phyloP scores from a whole-genome alignment of 2,797 vertebrate genomes.

The Mergus octosetaceus region DNA sequence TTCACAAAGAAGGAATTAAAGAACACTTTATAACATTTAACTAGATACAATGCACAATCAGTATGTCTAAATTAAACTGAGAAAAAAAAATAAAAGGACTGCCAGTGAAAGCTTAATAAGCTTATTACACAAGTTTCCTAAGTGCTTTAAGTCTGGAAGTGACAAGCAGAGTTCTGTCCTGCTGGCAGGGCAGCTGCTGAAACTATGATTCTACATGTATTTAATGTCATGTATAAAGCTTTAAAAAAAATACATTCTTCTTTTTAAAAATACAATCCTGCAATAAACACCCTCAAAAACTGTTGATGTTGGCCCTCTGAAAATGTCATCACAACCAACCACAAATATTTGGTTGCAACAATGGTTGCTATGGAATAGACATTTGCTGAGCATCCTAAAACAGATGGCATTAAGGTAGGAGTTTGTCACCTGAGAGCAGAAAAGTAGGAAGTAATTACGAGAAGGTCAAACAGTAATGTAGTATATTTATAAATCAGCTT shows the following conservation, averaged over 20 bases:
- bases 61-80: background rate
- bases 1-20: constrained; percentile 67
- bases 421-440: background rate
- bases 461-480: background rate
- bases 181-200: background rate
- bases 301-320: background rate
- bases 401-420: background rate
- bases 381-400: background rate
- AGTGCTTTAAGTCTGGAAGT: background rate
- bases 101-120: background rate
- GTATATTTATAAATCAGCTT: background rate
- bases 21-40: background rate
- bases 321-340: background rate
- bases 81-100: background rate
- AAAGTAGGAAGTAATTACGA: background rate
- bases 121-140: background rate
- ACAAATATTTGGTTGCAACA: background rate
- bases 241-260: background rate
- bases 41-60: background rate
- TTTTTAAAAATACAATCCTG: background rate
- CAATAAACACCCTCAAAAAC: background rate
- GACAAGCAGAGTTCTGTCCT: background rate
- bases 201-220: background rate
- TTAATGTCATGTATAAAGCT: background rate
- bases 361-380: background rate